These are phyloP conservation scores for Yasuhikotakia modesta DNA, from an alignment of 2,797 vertebrate species.

Conservation along the genomic window DNA sequence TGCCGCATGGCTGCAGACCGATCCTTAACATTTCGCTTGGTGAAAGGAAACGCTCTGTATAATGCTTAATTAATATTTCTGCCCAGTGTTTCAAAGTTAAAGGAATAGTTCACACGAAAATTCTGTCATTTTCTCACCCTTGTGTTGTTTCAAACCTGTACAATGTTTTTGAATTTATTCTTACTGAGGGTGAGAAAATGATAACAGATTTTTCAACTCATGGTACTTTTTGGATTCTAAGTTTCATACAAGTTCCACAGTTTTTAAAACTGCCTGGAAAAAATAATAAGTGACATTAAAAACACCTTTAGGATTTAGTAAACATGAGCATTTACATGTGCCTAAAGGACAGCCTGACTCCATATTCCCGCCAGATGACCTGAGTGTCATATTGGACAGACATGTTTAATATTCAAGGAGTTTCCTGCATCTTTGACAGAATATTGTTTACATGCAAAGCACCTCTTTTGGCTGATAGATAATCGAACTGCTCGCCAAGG, in stretches of 20 bases:
- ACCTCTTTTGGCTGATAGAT: slow-evolving; percentile 51
- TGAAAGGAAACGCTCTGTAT: neutral
- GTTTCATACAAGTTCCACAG: too few species aligned
- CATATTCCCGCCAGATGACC: slow-evolving; percentile 22
- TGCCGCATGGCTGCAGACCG: neutral
- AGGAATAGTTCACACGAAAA: neutral
- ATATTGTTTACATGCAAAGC: slow-evolving; percentile 56
- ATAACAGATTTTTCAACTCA: neutral
- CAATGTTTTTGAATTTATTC: neutral
- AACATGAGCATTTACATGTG: neutral
- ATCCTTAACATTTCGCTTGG: slow-evolving; percentile 16
- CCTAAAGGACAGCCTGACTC: neutral
- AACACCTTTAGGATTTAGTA: neutral
- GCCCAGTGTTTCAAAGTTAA: neutral
- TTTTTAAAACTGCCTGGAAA: neutral
- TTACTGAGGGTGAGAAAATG: neutral
- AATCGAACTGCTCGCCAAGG: slow-evolving; percentile 52
- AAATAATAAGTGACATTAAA: neutral
- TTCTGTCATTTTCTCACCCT: neutral
- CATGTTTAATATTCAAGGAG: slow-evolving; percentile 47
- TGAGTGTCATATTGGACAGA: neutral
- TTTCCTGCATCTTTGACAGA: slow-evolving; percentile 44
- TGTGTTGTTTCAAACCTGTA: neutral
- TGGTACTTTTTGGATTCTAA: neutral
- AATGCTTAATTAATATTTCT: slow-evolving; percentile 2